These are phyloP conservation scores for Paralvinella palmiformis DNA, from an alignment of 1,140 invertebrate species.

Conservation along the genomic window DNA sequence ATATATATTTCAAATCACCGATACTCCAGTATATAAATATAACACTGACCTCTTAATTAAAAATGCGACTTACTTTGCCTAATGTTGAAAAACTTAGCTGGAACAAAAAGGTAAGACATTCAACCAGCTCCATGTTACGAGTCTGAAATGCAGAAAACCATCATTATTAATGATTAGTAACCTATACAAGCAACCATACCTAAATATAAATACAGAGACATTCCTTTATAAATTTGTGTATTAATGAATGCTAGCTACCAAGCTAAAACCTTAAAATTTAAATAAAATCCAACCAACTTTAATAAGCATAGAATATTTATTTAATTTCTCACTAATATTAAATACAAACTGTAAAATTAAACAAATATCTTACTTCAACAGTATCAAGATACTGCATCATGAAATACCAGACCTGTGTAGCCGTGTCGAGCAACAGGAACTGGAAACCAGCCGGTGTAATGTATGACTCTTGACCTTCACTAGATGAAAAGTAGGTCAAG, in stretches of 20 bases:
- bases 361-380: constrained; percentile 62
- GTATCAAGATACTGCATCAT: constrained; percentile 92
- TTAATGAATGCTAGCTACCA: constrained; percentile 14
- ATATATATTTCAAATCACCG: too few species aligned
- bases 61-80: constrained; percentile 64
- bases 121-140: constrained; percentile 75
- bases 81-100: constrained; percentile 93
- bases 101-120: constrained; percentile 90
- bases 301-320: too few species aligned
- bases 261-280: background rate
- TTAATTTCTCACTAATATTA: too few species aligned
- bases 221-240: too few species aligned
- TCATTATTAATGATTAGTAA: too few species aligned
- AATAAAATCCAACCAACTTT: too few species aligned
- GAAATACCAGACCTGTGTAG: constrained; percentile 92
- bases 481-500: too few species aligned
- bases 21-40: too few species aligned
- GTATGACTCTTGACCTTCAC: constrained; percentile 65
- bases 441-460: constrained; percentile 60
- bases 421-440: constrained; percentile 86
- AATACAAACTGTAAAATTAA: too few species aligned
- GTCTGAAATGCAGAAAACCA: constrained; percentile 50
- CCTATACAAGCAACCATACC: too few species aligned
- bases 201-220: too few species aligned
- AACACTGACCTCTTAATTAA: too few species aligned